Evolutionary conservation across 23 tunicate genomes (phyloP).

Genomic region (Diplosoma virens): DNA sequence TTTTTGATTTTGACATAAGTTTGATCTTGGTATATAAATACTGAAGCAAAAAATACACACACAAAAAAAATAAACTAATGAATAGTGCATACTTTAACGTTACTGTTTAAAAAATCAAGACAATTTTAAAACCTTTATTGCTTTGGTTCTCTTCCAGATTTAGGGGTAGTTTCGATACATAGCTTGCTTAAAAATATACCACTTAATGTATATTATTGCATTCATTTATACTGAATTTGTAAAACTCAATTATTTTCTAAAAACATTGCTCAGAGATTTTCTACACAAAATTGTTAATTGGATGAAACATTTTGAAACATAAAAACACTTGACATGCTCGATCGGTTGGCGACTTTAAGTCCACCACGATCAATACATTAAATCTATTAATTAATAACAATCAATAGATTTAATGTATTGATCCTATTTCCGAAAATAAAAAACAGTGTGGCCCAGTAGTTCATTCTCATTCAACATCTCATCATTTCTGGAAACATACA

Average conservation of each 20-base stretch:
- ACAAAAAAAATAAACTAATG: no score
- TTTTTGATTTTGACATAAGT: no score
- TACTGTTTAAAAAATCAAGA: slow-evolving; percentile 1
- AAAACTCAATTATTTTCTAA: background rate
- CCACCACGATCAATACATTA: slow-evolving; percentile 12
- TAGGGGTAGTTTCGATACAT: background rate
- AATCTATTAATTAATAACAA: no score
- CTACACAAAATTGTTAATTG: background rate
- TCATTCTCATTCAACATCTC: background rate
- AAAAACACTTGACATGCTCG: background rate
- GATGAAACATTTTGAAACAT: slow-evolving; percentile 1
- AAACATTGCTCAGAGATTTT: background rate
- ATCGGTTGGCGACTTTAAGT: slow-evolving; percentile 4
- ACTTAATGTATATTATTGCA: background rate
- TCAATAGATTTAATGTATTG: background rate
- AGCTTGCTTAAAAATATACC: background rate
- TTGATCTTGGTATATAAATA: no score
- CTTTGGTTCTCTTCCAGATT: slow-evolving; percentile 3
- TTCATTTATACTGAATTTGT: background rate
- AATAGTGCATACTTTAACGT: no score
- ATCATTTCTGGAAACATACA: background rate
- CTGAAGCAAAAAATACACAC: no score
- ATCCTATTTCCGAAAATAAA: background rate
- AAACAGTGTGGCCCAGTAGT: background rate
- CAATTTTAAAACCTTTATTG: background rate